Evolutionary conservation across 1,140 invertebrate genomes (phyloP).

Genomic region (Lerema accius): DNA sequence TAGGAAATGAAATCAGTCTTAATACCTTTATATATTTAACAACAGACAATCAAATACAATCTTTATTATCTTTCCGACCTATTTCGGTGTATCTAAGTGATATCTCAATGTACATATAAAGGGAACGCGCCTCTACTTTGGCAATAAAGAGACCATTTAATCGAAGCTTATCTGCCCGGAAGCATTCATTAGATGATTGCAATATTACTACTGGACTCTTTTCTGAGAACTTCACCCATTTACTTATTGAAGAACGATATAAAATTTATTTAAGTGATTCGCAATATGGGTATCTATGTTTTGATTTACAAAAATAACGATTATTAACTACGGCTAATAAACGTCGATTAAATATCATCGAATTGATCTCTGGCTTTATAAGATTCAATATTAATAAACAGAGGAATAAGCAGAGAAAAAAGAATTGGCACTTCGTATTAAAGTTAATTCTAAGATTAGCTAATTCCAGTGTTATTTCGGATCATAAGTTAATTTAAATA

Average conservation of each 20-base stretch:
- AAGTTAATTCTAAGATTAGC: no score
- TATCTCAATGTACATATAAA: conserved; percentile 78
- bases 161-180: conserved; percentile 80
- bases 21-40: conserved; percentile 13
- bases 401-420: no score
- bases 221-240: conserved; percentile 51
- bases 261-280: no score
- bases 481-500: no score
- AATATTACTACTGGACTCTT: conserved; percentile 70
- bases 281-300: no score
- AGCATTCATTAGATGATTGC: conserved; percentile 82
- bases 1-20: conserved; percentile 5
- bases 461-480: no score
- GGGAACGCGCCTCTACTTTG: conserved; percentile 75
- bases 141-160: conserved; percentile 81
- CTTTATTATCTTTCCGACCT: conserved; percentile 34
- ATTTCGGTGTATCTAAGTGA: conserved; percentile 50
- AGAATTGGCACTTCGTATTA: no score
- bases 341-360: no score
- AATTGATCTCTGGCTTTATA: no score
- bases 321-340: not conserved
- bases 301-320: conserved; percentile 6
- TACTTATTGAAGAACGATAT: conserved; percentile 47
- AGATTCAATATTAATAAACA: no score
- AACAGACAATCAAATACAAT: conserved; percentile 39